A percentile compares a stretch with the other conserved stretches of the same genome.
These are phyloP conservation scores for Apis cerana DNA, from an alignment of 1,140 invertebrate species.

Conservation along the genomic window DNA sequence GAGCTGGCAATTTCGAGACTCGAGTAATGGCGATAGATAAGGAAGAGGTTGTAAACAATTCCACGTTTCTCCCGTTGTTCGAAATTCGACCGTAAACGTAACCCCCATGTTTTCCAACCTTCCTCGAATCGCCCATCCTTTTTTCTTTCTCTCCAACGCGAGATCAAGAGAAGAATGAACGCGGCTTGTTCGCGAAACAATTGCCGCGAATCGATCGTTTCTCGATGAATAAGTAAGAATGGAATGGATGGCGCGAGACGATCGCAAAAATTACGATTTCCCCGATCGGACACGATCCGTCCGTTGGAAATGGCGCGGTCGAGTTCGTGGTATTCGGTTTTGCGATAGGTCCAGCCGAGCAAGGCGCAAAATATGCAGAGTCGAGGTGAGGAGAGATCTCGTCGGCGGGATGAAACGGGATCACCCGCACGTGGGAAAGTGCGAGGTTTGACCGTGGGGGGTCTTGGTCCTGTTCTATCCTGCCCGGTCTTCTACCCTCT, in stretches of 20 bases:
- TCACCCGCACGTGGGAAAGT: slow-evolving; percentile 81
- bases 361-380: slow-evolving; percentile 69
- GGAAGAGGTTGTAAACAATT: slow-evolving; percentile 31
- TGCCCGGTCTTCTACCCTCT: slow-evolving; percentile 63
- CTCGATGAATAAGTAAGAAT: too few relatives aligned
- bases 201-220: too few relatives aligned
- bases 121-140: too few relatives aligned
- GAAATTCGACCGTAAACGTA: neutral
- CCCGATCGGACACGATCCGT: too few relatives aligned
- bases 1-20: slow-evolving; percentile 24
- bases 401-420: slow-evolving; percentile 80
- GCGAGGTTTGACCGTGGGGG: slow-evolving; percentile 78
- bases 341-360: slow-evolving; percentile 24
- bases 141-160: too few relatives aligned
- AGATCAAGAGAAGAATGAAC: too few relatives aligned
- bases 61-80: neutral
- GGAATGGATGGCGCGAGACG: too few relatives aligned
- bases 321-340: slow-evolving; percentile 36
- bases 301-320: neutral
- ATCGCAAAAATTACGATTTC: too few relatives aligned
- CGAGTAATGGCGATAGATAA: slow-evolving; percentile 35
- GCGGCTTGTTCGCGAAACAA: too few relatives aligned
- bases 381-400: slow-evolving; percentile 71
- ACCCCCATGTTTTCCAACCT: too few relatives aligned
- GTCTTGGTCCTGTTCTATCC: slow-evolving; percentile 73